These are phyloP conservation scores for Parapristionchus giblindavisi DNA, from an alignment of 2,888 invertebrate species.

Conservation along the genomic window DNA sequence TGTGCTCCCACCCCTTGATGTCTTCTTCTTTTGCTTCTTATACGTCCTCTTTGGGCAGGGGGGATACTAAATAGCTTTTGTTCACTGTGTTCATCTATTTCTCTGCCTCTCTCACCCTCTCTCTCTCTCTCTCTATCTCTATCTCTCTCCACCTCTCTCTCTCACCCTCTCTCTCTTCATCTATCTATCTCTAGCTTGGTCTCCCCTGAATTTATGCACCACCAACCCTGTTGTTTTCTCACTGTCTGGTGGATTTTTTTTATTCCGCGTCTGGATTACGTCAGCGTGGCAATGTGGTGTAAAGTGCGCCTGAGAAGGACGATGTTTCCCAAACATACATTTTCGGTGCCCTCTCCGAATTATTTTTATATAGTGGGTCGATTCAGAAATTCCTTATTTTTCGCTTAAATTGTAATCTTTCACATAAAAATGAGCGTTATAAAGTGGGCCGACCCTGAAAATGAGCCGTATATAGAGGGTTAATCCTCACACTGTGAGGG, in stretches of 20 bases:
- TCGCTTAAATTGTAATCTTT: too few relatives aligned
- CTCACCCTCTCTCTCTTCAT: not conserved
- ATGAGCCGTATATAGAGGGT: too few relatives aligned
- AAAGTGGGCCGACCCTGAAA: too few relatives aligned
- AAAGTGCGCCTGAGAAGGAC: too few relatives aligned
- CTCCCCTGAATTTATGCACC: not conserved
- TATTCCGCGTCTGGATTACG: too few relatives aligned
- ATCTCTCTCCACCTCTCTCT: not conserved
- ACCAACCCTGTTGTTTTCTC: not conserved
- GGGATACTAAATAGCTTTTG: not conserved
- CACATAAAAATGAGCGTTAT: too few relatives aligned
- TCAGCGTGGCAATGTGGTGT: too few relatives aligned
- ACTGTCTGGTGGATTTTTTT: not conserved
- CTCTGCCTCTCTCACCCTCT: not conserved
- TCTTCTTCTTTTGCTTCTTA: slow-evolving; percentile 4
- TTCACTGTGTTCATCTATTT: not conserved
- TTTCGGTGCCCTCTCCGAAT: too few relatives aligned
- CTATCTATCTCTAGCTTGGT: not conserved
- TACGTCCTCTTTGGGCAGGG: not conserved
- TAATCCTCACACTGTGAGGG: too few relatives aligned
- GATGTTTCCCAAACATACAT: not conserved
- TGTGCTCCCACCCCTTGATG: slow-evolving; percentile 21
- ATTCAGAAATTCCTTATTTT: too few relatives aligned
- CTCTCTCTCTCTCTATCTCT: not conserved
- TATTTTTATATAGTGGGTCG: too few relatives aligned